These are phyloP conservation scores for Drosophila yooni DNA, from an alignment of 2,888 invertebrate species.

Conservation along the genomic window DNA sequence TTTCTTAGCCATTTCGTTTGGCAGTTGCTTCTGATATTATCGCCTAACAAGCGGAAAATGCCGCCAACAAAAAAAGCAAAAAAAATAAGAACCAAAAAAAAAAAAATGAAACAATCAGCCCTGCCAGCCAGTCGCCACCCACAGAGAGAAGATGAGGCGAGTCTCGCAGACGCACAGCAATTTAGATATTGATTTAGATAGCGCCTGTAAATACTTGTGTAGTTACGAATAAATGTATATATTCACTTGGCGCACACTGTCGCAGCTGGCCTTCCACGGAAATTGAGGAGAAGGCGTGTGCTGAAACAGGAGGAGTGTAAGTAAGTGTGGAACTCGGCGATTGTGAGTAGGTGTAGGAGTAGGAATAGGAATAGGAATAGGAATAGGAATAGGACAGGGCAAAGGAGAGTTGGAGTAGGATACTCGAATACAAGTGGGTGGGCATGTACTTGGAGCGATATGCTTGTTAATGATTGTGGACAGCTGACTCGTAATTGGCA, in stretches of 20 bases:
- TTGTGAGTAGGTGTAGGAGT: background rate
- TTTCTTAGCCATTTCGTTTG: constrained; percentile 40
- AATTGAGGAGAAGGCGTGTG: background rate
- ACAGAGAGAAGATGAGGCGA: constrained; percentile 5
- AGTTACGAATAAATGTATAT: constrained; percentile 23
- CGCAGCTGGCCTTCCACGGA: background rate
- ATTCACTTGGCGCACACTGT: background rate
- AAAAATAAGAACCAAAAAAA: background rate
- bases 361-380: background rate
- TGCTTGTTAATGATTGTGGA: constrained; percentile 13
- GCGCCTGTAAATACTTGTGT: constrained; percentile 48
- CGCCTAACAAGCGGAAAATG: constrained; percentile 66
- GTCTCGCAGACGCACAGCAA: constrained; percentile 50
- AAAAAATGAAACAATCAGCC: constrained; percentile 3
- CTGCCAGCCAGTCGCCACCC: constrained; percentile 8
- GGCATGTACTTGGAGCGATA: background rate
- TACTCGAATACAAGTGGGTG: background rate
- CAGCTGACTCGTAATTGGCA: constrained; percentile 43
- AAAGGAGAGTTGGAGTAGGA: background rate
- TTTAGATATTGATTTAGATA: constrained; percentile 72
- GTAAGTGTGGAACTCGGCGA: no score
- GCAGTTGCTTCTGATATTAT: constrained; percentile 52
- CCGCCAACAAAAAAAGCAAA: constrained; percentile 25
- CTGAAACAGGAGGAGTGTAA: background rate
- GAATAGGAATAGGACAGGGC: background rate